Evolutionary conservation across 2,888 invertebrate species (phyloP), one percentile per base, ranked within the genome.

Genomic region (Escarpia spicata): DNA sequence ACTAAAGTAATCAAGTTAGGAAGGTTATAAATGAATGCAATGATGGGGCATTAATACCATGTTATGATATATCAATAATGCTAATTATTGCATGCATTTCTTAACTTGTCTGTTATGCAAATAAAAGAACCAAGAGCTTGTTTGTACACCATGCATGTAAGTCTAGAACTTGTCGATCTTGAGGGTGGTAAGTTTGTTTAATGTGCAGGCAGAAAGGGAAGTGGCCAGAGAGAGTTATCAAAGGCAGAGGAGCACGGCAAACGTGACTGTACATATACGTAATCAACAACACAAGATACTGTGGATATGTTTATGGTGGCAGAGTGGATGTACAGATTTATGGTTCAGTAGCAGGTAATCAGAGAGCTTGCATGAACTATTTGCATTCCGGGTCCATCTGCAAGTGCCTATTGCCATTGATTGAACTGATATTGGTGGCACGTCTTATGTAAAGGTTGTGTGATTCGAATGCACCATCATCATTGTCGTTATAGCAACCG

Each of bases 301-400:
- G 75, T 19, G 75, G 75, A 75, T 75, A 75, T 75, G 19, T 75
- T 75, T 75, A 75, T 75, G 75, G 75, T 26, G n/a, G 26, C 75
- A 26, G 75, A 75, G 75, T 75, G 75, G 75, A 75, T 75, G n/a
- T 26, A 75, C 75, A n/a, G 75, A 75, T 75, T 75, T 75, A n/a
- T 75, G 75, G 75, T 75, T 75, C 6, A 26, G 75, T n/a, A 26
- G 75, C 75, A 26, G 26, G 75, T 75, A 75, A 75, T 75, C n/a
- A 75, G 75, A 26, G 75, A 26, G 75, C 75, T 75, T 26, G 6
- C 26, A 26, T 75, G 75, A 15, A 75, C 75, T 4, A 75, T 75
- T 75, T 75, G 75, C 75, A 75, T 75, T 75, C 75, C 19, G 75
- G 75, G 19, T 75, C 75, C 75, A 75, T 75, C 75, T 26, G 75